A percentile compares a stretch with the other conserved stretches of the same genome.
These are phyloP conservation scores for Steinernema scapterisci DNA, from an alignment of 2,888 invertebrate genomes.

Conservation along the genomic window DNA sequence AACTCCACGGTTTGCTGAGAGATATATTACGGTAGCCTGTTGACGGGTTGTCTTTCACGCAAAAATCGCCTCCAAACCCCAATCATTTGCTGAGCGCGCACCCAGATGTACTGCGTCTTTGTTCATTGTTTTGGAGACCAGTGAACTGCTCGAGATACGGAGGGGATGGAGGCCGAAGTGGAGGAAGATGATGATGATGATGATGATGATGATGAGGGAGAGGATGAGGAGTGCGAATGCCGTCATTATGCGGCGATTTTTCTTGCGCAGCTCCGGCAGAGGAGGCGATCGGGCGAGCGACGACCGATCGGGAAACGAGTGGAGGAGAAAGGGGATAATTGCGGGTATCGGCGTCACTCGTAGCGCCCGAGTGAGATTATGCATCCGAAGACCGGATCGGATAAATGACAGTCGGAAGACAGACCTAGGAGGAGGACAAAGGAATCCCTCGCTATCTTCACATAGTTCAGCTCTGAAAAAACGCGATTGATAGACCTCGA, in stretches of 20 bases:
- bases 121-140: conserved; percentile 28
- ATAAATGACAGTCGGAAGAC: conserved; percentile 33
- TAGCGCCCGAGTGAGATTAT: conserved; percentile 29
- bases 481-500: neutral
- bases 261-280: conserved; percentile 31
- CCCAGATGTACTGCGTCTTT: conserved; percentile 17
- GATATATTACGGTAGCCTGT: conserved; percentile 11
- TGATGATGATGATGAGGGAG: neutral
- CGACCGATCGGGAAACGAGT: conserved; percentile 27
- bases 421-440: neutral
- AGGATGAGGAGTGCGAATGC: neutral
- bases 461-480: neutral
- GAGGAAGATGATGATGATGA: neutral
- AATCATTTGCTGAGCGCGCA: conserved; percentile 8
- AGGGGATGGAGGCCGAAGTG: neutral
- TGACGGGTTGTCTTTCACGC: conserved; percentile 20
- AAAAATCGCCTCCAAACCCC: conserved; percentile 14
- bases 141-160: conserved; percentile 22
- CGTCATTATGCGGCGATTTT: conserved; percentile 26
- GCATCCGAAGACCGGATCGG: conserved; percentile 32
- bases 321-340: conserved; percentile 30
- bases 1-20: too few relatives aligned
- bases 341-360: conserved; percentile 22
- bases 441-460: conserved; percentile 22
- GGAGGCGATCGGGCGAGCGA: conserved; percentile 10